Percentiles rank a stretch among this genome's conserved stretches.
phyloP scores from a whole-genome alignment of 1,140 invertebrate genomes.

The Neodiprion virginianus region DNA sequence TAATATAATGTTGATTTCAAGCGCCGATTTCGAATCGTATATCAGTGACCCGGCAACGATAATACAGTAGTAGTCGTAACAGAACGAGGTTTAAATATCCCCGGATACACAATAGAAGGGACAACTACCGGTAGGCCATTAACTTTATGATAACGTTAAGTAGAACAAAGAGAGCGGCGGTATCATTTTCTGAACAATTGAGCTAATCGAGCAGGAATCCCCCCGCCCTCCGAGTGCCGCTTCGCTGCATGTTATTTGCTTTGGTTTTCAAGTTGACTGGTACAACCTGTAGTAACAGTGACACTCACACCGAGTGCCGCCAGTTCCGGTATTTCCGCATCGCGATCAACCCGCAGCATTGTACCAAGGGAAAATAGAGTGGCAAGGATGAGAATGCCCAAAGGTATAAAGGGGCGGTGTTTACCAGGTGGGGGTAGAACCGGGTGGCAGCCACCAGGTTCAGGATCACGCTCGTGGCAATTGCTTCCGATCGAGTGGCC shows the following conservation, averaged over 20 bases:
- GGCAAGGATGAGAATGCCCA: neutral
- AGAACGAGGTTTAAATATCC: neutral
- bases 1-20: neutral
- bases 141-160: slow-evolving; percentile 40
- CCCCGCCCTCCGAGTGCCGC: neutral
- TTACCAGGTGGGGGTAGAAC: neutral
- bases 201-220: slow-evolving; percentile 40
- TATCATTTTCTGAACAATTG: slow-evolving; percentile 52
- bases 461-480: slow-evolving; percentile 28
- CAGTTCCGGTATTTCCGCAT: neutral
- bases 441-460: neutral
- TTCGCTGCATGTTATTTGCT: slow-evolving; percentile 1
- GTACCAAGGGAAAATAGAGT: neutral
- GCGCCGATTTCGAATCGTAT: neutral
- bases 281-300: neutral
- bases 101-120: neutral
- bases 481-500: slow-evolving; percentile 49
- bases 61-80: neutral
- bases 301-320: neutral
- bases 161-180: slow-evolving; percentile 37
- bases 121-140: slow-evolving; percentile 9
- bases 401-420: neutral
- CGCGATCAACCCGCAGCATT: neutral
- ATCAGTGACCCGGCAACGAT: neutral
- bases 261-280: neutral